Conservation (phyloP, 2,797 vertebrate species). For the Sarcophilus harrisii region DNA sequence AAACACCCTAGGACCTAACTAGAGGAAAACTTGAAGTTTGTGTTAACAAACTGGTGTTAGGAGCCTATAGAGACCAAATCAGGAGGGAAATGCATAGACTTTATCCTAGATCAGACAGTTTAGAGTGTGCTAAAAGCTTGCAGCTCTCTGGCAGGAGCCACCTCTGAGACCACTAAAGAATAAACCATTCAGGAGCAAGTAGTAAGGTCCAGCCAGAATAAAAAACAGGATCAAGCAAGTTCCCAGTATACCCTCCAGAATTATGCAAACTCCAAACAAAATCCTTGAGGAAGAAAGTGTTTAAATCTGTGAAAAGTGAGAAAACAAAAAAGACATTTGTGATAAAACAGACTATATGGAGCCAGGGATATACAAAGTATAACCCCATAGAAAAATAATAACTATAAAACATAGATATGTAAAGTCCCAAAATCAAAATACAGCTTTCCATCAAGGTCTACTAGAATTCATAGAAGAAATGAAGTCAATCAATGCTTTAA, state of each 20-base stretch:
- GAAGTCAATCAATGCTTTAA: not conserved
- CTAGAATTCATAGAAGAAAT: not conserved
- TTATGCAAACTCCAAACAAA: not conserved
- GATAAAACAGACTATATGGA: not conserved
- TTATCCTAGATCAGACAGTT: not conserved
- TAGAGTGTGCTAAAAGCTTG: not conserved
- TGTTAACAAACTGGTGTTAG: not conserved
- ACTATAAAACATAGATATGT: not conserved
- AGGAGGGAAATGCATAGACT: not conserved
- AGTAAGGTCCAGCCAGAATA: not conserved
- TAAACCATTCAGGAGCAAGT: not conserved
- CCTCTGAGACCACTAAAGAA: not conserved
- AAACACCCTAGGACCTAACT: not conserved
- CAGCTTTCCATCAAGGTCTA: not conserved
- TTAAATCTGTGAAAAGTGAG: not conserved
- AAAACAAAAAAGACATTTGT: not conserved
- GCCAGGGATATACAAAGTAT: not conserved
- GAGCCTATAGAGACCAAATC: not conserved
- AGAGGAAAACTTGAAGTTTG: not conserved
- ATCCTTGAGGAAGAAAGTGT: not conserved
- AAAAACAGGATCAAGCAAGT: not conserved
- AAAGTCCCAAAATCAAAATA: not conserved
- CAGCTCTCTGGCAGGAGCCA: not conserved
- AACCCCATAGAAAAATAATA: not conserved
- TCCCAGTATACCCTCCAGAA: not conserved